Base-by-base conservation (phyloP, 1,140 invertebrate genomes). In the Dreissena polymorpha region DNA sequence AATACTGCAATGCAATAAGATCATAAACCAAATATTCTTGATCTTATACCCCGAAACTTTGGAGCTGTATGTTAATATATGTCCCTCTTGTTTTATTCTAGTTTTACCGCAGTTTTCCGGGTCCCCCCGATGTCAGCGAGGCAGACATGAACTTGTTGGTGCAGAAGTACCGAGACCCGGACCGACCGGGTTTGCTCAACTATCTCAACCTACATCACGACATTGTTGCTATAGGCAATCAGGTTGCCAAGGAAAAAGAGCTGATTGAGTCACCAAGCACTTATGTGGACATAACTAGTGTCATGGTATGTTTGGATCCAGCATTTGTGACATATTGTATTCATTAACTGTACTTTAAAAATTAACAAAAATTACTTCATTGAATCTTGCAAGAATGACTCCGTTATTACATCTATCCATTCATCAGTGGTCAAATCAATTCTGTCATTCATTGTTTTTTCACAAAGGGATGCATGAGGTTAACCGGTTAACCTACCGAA, bases 191-290 rank as follows among this genome's bases (percentile, higher is more conserved):
- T 18, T 82, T 92, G n/a, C 72, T 93, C 12, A 92, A 92, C 70
- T 93, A 93, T 76, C 84, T 93, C 5, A 93, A 93, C 77, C 87
- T 93, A 12, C 89, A 92, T 70, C 89, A 93, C 86, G 92, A 93
- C 84, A 84, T 93, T 21, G 84, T 90, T 50, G 91, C 91, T 21
- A 85, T 92, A 0, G 80, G 78, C 8, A 81, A 89, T 53, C 86
- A 87, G 67, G 64, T 88, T 3, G 73, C 70, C 10, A 70, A 81
- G 27, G 86, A 90, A 49, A 87, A 80, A 64, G 78, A 86, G 16
- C 73, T 86, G n/a, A 68, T 70, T 21, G 50, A 53, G 7, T 50
- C 57, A 12, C 75, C 84, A 51, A 65, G 83, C 55, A 87, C 83
- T 71, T 78, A 86, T 78, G 84, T 90, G 51, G 89, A 91, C 69